Evolutionary conservation across 2,113 vertebrate species (phyloP).

Genomic region (Lepus americanus): DNA sequence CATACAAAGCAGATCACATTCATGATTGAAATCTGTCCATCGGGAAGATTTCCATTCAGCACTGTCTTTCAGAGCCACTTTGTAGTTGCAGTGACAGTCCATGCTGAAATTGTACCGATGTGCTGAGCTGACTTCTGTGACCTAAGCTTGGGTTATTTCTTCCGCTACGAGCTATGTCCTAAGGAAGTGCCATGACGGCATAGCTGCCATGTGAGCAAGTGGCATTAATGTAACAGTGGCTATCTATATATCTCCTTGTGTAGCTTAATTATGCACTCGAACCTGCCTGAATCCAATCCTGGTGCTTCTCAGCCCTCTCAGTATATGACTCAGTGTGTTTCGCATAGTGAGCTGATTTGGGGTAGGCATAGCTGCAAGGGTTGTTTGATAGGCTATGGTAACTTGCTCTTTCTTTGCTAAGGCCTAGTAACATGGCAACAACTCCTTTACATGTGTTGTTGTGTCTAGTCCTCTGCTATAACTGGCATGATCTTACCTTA

Average conservation of each 20-base stretch:
- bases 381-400: background rate
- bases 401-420: background rate
- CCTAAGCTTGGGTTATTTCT: background rate
- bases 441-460: background rate
- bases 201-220: background rate
- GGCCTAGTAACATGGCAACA: background rate
- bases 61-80: background rate
- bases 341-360: background rate
- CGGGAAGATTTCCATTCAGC: background rate
- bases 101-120: background rate
- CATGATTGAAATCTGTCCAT: background rate
- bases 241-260: no score
- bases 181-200: background rate
- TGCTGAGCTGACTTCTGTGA: background rate
- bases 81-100: background rate
- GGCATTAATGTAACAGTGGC: background rate
- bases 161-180: background rate
- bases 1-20: background rate
- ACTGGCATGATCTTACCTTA: background rate
- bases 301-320: background rate
- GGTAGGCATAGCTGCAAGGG: background rate
- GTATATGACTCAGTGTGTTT: background rate
- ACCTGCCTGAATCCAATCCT: background rate
- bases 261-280: background rate
- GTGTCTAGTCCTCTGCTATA: background rate